Conservation (phyloP, 2,888 invertebrate genomes). For the Cenopis cana region DNA sequence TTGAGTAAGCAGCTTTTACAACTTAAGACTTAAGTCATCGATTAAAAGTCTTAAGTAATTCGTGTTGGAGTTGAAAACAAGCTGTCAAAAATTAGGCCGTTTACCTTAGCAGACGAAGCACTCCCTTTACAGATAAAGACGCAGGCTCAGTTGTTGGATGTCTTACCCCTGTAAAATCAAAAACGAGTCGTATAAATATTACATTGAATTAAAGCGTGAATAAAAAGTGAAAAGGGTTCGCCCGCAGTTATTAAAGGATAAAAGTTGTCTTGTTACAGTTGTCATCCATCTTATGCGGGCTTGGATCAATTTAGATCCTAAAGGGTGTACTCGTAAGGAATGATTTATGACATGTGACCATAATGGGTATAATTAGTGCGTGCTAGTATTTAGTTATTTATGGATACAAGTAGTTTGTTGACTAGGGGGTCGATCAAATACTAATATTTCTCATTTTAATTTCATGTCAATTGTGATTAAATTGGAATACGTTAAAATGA, state of each 20-base stretch:
- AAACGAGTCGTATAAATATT: slow-evolving; percentile 2
- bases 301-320: slow-evolving; percentile 76
- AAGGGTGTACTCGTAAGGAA: slow-evolving; percentile 76
- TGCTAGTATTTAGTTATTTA: slow-evolving; percentile 50
- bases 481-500: too few relatives aligned
- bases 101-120: not conserved
- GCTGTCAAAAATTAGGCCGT: too few relatives aligned
- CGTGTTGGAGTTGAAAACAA: too few relatives aligned
- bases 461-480: not conserved
- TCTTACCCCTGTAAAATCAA: slow-evolving; percentile 17
- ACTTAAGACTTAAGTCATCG: too few relatives aligned
- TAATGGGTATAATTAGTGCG: slow-evolving; percentile 77
- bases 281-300: slow-evolving; percentile 71
- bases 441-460: not conserved
- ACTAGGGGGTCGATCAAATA: not conserved
- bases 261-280: slow-evolving; percentile 55
- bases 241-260: slow-evolving; percentile 41
- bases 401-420: slow-evolving; percentile 10
- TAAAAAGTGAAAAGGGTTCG: slow-evolving; percentile 35
- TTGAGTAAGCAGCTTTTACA: too few relatives aligned
- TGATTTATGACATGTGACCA: slow-evolving; percentile 71
- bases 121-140: too few relatives aligned
- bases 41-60: too few relatives aligned
- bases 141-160: not conserved
- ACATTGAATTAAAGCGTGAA: slow-evolving; percentile 29